These are phyloP conservation scores for Pelmatolapia mariae DNA, from an alignment of 2,113 vertebrate genomes.

Conservation along the genomic window DNA sequence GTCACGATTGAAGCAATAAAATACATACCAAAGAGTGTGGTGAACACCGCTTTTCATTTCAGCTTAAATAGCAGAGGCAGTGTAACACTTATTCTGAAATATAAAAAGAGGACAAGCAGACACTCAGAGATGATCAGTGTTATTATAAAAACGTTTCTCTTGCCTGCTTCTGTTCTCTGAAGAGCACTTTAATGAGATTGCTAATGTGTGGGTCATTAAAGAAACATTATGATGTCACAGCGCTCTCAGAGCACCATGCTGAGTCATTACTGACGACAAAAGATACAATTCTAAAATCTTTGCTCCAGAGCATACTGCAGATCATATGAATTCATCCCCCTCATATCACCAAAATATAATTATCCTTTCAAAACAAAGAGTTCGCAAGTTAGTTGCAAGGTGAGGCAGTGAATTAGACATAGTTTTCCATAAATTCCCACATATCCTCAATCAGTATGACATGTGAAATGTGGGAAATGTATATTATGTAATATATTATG, in stretches of 20 bases:
- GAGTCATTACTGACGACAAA: not conserved
- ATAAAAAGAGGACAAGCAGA: not conserved
- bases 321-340: not conserved
- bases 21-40: not conserved
- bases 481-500: not conserved
- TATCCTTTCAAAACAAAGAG: not conserved
- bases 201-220: constrained; percentile 14
- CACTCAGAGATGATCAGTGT: not conserved
- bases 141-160: not conserved
- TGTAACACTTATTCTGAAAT: not conserved
- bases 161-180: not conserved
- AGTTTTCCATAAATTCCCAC: not conserved
- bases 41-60: not conserved
- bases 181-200: not conserved
- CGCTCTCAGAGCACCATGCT: not conserved
- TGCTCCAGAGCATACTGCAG: not conserved
- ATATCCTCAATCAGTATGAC: not conserved
- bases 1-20: not conserved
- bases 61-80: not conserved
- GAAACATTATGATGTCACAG: constrained; percentile 10
- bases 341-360: not conserved
- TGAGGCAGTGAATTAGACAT: fast-evolving
- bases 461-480: not conserved
- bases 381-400: not conserved
- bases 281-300: not conserved